These are phyloP conservation scores for Nymphalis urticae DNA, from an alignment of 2,888 invertebrate species.

Conservation along the genomic window DNA sequence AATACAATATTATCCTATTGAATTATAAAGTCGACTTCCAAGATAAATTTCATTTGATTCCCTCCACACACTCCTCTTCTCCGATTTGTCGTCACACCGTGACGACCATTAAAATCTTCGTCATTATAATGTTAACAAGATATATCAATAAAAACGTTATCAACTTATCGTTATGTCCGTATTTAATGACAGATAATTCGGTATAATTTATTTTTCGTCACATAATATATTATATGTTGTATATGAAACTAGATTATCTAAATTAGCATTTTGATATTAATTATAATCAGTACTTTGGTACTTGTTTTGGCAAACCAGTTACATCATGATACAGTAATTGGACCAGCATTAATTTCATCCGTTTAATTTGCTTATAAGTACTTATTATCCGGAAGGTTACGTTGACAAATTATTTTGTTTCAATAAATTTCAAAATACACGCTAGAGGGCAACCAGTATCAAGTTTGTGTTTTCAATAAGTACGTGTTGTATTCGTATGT, in stretches of 20 bases:
- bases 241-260: slow-evolving; percentile 1
- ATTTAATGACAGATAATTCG: not conserved
- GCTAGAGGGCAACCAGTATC: too few species aligned
- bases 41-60: too few species aligned
- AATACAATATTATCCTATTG: too few species aligned
- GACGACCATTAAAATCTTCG: too few species aligned
- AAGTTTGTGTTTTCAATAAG: too few species aligned
- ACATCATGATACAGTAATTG: too few species aligned
- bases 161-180: not conserved
- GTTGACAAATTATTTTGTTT: not conserved
- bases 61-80: too few species aligned
- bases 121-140: not conserved
- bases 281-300: not conserved
- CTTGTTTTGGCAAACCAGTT: too few species aligned
- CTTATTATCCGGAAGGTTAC: slow-evolving; percentile 3
- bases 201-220: slow-evolving; percentile 5
- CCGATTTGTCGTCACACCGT: too few species aligned
- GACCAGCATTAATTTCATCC: not conserved
- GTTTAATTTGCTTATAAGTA: not conserved
- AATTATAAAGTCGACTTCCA: too few species aligned
- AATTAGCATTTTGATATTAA: not conserved
- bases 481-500: too few species aligned
- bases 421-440: not conserved
- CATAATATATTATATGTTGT: slow-evolving; percentile 7
- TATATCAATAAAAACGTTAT: slow-evolving; percentile 1